phyloP scores from a whole-genome alignment of 2,797 vertebrate genomes.

The Garrulus glandarius region DNA sequence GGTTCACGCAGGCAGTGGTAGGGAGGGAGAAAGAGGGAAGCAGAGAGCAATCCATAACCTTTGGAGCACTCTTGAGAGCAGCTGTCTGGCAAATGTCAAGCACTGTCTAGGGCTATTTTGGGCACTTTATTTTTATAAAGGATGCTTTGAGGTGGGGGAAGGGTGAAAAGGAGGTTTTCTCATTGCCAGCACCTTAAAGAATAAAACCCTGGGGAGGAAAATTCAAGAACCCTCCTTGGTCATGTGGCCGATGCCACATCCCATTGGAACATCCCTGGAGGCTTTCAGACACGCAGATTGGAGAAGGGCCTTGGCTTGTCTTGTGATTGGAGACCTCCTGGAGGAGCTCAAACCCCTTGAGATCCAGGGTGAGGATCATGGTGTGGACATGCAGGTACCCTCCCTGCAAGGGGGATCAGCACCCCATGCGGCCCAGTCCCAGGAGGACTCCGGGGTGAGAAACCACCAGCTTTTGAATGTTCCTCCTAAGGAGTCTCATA shows the following conservation, averaged over 20 bases:
- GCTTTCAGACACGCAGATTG: neutral
- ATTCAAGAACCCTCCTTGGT: constrained; percentile 16
- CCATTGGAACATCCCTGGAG: neutral
- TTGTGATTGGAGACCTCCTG: neutral
- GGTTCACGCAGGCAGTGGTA: neutral
- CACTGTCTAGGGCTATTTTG: constrained; percentile 65
- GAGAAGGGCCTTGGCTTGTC: neutral
- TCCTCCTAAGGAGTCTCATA: neutral
- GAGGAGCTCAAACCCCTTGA: neutral
- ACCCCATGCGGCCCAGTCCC: neutral
- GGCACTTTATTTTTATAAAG: constrained; percentile 66
- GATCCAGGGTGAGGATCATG: neutral
- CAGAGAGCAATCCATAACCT: constrained; percentile 53
- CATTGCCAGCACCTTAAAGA: constrained; percentile 32
- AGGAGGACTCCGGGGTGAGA: neutral
- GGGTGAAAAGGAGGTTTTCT: neutral
- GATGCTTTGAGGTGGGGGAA: constrained; percentile 32
- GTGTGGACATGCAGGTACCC: neutral
- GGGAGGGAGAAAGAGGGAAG: neutral
- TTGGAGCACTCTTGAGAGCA: constrained; percentile 58
- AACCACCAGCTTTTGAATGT: neutral
- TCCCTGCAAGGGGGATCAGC: neutral
- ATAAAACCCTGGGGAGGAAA: neutral
- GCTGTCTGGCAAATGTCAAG: constrained; percentile 73
- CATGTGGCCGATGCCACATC: neutral